Base-by-base conservation (phyloP, 1,140 invertebrate genomes). In the Antheraea pernyi region DNA sequence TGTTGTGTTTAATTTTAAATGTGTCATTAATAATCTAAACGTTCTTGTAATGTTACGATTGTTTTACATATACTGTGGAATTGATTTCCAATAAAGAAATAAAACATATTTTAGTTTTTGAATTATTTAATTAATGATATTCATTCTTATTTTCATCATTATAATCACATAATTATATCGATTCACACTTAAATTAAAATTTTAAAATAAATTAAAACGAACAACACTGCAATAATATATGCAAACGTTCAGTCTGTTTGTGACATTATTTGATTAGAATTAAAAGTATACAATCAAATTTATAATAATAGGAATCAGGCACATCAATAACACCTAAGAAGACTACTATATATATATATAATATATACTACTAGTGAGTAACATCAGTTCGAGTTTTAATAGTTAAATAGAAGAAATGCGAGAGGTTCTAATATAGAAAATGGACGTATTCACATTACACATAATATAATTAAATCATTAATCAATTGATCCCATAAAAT, bases 231-330 rank as follows among this genome's bases (percentile, higher is more conserved):
- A 90, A 90, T 88, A 91, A 89, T 90, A 89, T 89, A 90, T 87
- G 89, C 83, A 88, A 83, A 89, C 86, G 86, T 79, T 91, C 89
- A 91, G 89, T 91, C 89, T 83, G 85, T 88, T 85, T 82, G 77
- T 89, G 89, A 91, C 84, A 86, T 83, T 83, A 86, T 90, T 89
- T 85, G 88, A 91, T 91, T 86, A 88, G 73, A 88, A 87, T 83
- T 85, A 89, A 86, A 53, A 87, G 67, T 88, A 85, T 86, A 88
- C 83, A 88, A 89, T 89, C 79, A 89, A 88, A 83, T 85, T 86
- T 89, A 90, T 78, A 88, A 85, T 91, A 90, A 88, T 89, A 91
- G 88, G 89, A 91, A 91, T 90, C 88, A 89, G 88, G 85, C 86
- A 90, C 87, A 90, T 89, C 83, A 82, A 80, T 76, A 85, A 73